Evolutionary conservation across 2,113 vertebrate species (phyloP), one percentile per base, ranked within the genome.

Genomic region (Bujurquina vittata): DNA sequence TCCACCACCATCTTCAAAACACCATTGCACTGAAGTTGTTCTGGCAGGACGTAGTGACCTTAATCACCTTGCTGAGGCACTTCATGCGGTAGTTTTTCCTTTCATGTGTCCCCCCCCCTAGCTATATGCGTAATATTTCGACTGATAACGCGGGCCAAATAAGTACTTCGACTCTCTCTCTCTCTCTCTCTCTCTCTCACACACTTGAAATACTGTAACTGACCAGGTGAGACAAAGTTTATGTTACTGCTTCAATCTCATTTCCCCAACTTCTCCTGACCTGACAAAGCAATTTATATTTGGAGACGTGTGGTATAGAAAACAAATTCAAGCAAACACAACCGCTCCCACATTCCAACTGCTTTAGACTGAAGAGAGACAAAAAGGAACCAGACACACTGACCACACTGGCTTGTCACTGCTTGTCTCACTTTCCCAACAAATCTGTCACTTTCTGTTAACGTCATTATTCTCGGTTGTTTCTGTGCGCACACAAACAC

Each of bases 391-490:
- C 35, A 59, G 75, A 67, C 23, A 18, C 57, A 79, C 55, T 15
- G 67, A 76, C 80, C 58, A 23, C 61, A 84, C 29, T 40, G 54
- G 23, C 65, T 55, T 72, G 43, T 56, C 61, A 55, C n/a, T 62
- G 37, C 33, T 82, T 58, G 62, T 54, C 33, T 82, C 26, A 82
- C 46, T 75, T 82, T 84, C 58, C 60, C 33, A 26, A 62, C 67
- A 46, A 40, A 5, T 58, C 54, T n/a, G 61, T 86, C 46, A 58
- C 58, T 61, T 76, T 81, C 54, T 82, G 84, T 90, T 59, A 86
- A 74, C 69, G 74, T 77, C 57, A 57, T 74, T 90, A 86, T 88
- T 84, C 78, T 75, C 4, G 35, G 72, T 40, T 52, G 37, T 40
- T 81, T 74, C 11, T 56, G 57, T 60, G 11, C 29, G 11, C 40